Base-by-base conservation (phyloP, 2,888 invertebrate genomes). In the Scaptomyza flava region DNA sequence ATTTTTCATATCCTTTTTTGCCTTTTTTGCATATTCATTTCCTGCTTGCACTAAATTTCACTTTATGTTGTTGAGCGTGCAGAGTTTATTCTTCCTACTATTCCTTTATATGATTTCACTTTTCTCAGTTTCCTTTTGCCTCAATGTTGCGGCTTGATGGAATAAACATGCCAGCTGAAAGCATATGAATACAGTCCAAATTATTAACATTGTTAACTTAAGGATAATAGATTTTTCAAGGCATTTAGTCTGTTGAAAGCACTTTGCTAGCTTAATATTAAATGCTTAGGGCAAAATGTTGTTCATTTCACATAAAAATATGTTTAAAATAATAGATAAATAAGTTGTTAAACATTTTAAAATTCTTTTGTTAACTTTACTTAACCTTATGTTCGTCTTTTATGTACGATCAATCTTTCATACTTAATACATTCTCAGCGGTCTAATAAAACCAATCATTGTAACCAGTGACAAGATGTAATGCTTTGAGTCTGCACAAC, bases 11-110 rank as follows among this genome's bases (percentile, higher is more conserved):
- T 83, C 76, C 87, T 63, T 65, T 65, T 86, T 86, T 77, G 53
- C 46, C 45, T 48, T 61, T 77, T 77, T 84, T 87, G 85, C 89
- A 87, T 84, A 87, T 87, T 84, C 85, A 84, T 88, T 87, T 84
- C 83, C 83, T 68, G 61, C 54, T 68, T 70, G 64, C 70, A 52
- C 68, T 66, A 72, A 62, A 60, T 56, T 79, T 54, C 68, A 72
- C 74, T 76, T 69, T 64, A 30, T 46, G 20, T 51, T 41, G 41
- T 34, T 50, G 12, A 14, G 27, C 38, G 20, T 12, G 14, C n/a
- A n/a, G 42, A 61, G 47, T 53, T 43, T 34, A n/a, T 11, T 20
- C 38, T 56, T 59, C 47, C 1, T 7, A 17, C 17, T 27, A n/a
- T 48, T 47, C 9, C 30, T n/a, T 42, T 6, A 34, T 59, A 60